Evolutionary conservation across 2,113 vertebrate genomes (phyloP).

Genomic region (Prochilodus magdalenae): DNA sequence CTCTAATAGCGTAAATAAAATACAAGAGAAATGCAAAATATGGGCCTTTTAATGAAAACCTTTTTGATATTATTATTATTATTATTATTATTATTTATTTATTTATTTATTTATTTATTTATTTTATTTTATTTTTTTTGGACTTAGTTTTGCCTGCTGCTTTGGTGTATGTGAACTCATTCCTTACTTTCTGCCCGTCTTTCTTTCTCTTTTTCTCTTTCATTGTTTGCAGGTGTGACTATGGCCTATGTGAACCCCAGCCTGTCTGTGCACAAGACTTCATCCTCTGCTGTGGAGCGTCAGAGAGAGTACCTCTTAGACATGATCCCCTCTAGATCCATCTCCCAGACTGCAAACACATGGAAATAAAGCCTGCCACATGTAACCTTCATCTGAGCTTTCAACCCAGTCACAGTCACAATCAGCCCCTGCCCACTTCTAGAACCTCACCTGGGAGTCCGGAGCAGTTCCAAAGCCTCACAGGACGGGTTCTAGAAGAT

Average conservation of each 20-base stretch:
- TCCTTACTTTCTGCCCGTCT: conserved; percentile 38
- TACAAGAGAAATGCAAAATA: too few relatives aligned
- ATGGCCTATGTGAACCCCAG: conserved; percentile 91
- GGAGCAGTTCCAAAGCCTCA: neutral
- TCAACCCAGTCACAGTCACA: neutral
- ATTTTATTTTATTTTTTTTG: too few relatives aligned
- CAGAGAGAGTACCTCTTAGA: conserved; percentile 97
- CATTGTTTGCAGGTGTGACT: conserved; percentile 81
- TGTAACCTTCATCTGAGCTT: neutral
- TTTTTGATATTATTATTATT: too few relatives aligned
- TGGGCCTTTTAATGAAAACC: too few relatives aligned
- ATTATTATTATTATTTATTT: too few relatives aligned
- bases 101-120: too few relatives aligned
- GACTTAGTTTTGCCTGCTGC: too few relatives aligned
- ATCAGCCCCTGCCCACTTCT: conserved; percentile 2
- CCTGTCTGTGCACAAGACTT: conserved; percentile 87
- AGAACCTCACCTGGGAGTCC: conserved; percentile 8
- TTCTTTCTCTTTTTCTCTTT: conserved; percentile 23
- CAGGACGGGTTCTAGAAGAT: neutral
- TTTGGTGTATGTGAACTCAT: neutral
- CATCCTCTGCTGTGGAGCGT: conserved; percentile 85
- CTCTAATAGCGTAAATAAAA: too few relatives aligned
- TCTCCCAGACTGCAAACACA: conserved; percentile 90
- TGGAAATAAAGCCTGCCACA: conserved; percentile 85
- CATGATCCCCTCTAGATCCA: conserved; percentile 95